phyloP scores from a whole-genome alignment of 1,140 invertebrate genomes.

The Portunus trituberculatus region DNA sequence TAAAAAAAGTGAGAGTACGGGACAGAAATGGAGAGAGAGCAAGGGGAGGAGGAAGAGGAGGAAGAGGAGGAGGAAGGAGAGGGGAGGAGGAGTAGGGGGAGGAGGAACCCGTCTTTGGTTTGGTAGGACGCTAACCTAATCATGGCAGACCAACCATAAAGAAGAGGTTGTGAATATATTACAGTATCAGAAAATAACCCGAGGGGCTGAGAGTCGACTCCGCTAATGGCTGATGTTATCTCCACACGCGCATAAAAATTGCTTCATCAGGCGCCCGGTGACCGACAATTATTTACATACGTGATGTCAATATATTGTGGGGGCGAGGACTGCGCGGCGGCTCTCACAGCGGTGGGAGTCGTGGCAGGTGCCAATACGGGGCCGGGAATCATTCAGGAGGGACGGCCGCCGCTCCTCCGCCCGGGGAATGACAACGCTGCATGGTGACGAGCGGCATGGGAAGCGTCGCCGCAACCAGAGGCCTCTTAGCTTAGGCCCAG shows the following conservation, averaged over 20 bases:
- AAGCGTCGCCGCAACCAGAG: background rate
- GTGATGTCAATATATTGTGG: constrained; percentile 65
- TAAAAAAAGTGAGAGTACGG: background rate
- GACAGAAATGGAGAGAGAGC: background rate
- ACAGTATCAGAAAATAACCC: constrained; percentile 54
- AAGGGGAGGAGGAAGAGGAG: too few relatives aligned
- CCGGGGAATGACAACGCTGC: background rate
- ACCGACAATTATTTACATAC: constrained; percentile 70
- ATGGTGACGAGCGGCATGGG: background rate
- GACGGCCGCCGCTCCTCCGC: constrained; percentile 27
- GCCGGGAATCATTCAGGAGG: constrained; percentile 42
- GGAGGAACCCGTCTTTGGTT: background rate
- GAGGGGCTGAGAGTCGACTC: constrained; percentile 37
- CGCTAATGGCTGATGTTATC: constrained; percentile 71
- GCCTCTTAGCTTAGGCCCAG: background rate
- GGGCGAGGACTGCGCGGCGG: background rate
- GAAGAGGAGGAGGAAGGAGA: background rate
- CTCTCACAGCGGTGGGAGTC: constrained; percentile 11
- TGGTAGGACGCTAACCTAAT: background rate
- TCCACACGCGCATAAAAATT: constrained; percentile 61
- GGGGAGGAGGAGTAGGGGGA: background rate
- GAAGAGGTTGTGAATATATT: constrained; percentile 32
- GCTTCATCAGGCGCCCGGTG: constrained; percentile 66
- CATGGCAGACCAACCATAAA: background rate
- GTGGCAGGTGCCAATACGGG: constrained; percentile 29